Conservation (phyloP, 2,113 vertebrate species). For the Ophiodon elongatus region DNA sequence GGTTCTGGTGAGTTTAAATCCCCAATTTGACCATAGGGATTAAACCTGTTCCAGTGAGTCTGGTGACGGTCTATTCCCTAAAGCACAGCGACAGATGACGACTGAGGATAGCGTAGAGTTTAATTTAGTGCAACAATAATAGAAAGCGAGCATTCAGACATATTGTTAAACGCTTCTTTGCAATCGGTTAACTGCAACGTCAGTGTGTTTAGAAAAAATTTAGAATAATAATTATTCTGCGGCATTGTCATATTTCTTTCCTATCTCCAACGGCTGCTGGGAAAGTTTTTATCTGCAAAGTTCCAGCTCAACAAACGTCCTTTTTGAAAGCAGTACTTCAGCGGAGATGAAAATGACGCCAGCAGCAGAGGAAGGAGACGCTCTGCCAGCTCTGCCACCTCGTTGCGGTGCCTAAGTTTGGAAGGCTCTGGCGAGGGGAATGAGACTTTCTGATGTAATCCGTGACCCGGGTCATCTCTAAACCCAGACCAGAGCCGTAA, state of each 20-base stretch:
- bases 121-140: neutral
- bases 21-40: conserved; percentile 36
- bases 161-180: neutral
- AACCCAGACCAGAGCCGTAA: conserved; percentile 45
- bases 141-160: neutral
- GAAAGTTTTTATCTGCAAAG: conserved; percentile 31
- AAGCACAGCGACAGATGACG: conserved; percentile 9
- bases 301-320: neutral
- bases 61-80: conserved; percentile 6
- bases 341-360: conserved; percentile 26
- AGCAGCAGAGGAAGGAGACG: conserved; percentile 14
- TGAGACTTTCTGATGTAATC: conserved; percentile 68
- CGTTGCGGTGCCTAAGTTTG: conserved; percentile 40
- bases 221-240: neutral
- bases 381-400: conserved; percentile 50
- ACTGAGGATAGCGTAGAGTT: conserved; percentile 3
- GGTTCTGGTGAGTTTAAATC: conserved; percentile 29
- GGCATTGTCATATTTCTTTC: neutral
- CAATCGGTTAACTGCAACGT: neutral
- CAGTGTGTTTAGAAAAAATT: neutral
- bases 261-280: conserved; percentile 14
- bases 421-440: conserved; percentile 34
- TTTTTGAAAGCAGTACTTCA: conserved; percentile 22
- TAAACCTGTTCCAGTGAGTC: conserved; percentile 29
- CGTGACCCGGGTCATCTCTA: conserved; percentile 58